Conservation (phyloP, 2,797 vertebrate species). For the Intellagama lesueurii region DNA sequence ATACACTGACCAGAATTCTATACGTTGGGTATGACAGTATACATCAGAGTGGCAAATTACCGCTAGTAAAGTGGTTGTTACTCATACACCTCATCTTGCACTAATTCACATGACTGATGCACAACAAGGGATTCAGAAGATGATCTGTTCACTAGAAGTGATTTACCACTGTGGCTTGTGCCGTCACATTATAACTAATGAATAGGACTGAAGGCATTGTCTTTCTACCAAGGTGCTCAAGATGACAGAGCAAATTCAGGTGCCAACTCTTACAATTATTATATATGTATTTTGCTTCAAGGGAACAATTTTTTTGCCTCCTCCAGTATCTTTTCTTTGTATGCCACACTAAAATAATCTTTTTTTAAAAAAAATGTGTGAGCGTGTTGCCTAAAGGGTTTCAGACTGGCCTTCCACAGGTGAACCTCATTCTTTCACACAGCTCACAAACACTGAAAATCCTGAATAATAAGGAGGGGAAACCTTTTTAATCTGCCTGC, state of each 20-base stretch:
- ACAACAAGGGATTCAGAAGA: too few species aligned
- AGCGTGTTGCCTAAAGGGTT: slow-evolving; percentile 63
- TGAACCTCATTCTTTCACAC: neutral
- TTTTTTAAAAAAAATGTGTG: slow-evolving; percentile 61
- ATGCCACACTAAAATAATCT: slow-evolving; percentile 51
- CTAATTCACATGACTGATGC: too few species aligned
- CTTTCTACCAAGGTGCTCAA: neutral
- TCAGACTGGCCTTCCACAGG: neutral
- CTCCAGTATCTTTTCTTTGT: slow-evolving; percentile 48
- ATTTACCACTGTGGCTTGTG: neutral
- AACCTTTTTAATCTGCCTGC: slow-evolving; percentile 48
- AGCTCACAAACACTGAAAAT: slow-evolving; percentile 54
- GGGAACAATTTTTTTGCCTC: neutral
- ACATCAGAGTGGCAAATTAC: neutral
- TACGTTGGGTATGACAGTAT: neutral
- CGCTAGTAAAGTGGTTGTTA: too few species aligned
- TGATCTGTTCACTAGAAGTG: too few species aligned
- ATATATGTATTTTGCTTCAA: neutral
- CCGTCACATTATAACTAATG: too few species aligned
- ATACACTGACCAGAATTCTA: neutral
- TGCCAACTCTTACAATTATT: neutral
- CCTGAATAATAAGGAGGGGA: slow-evolving; percentile 52
- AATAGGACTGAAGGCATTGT: too few species aligned
- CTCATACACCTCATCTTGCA: too few species aligned
- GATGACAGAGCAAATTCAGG: neutral